These are phyloP conservation scores for Glaucidium brasilianum DNA, from an alignment of 2,113 vertebrate species.

Conservation along the genomic window DNA sequence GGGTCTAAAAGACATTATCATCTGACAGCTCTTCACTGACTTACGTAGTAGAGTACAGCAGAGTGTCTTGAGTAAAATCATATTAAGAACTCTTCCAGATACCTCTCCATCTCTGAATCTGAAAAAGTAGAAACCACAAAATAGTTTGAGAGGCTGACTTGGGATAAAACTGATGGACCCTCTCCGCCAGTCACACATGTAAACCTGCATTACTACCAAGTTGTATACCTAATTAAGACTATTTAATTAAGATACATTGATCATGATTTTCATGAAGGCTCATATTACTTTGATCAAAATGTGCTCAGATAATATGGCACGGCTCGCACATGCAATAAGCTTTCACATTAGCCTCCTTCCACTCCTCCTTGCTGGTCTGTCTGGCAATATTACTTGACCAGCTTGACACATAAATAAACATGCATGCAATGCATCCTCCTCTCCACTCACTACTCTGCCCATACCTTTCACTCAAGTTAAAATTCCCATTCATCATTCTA, in stretches of 20 bases:
- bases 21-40: background rate
- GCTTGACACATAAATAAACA: background rate
- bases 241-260: background rate
- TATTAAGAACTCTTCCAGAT: background rate
- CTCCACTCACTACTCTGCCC: background rate
- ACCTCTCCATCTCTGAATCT: background rate
- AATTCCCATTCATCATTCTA: background rate
- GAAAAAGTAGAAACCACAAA: background rate
- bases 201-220: background rate
- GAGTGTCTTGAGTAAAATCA: background rate
- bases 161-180: background rate
- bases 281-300: background rate
- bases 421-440: background rate
- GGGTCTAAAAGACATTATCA: background rate
- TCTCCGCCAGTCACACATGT: background rate
- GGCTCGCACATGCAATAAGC: background rate
- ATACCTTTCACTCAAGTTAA: background rate
- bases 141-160: background rate
- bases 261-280: background rate
- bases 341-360: background rate
- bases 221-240: background rate
- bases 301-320: background rate
- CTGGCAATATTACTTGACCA: background rate
- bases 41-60: background rate
- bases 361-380: background rate